Evolutionary conservation across 1,140 invertebrate species (phyloP).

Genomic region (Halyomorpha halys): DNA sequence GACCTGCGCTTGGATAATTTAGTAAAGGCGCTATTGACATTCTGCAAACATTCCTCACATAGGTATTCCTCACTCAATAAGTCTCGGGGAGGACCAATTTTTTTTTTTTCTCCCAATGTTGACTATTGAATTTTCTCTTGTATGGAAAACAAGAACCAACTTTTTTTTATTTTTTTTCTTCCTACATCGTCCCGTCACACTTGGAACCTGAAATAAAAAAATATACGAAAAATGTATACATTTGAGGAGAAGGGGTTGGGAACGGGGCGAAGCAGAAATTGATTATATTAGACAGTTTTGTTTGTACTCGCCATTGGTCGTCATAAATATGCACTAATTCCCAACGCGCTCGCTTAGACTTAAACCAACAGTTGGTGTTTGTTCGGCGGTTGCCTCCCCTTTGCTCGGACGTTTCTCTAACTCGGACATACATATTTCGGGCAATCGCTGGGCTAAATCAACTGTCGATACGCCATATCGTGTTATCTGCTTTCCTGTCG

Average conservation of each 20-base stretch:
- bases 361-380: slow-evolving; percentile 4
- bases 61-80: too few species aligned
- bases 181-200: not conserved
- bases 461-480: not conserved
- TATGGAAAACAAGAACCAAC: too few species aligned
- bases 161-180: slow-evolving; percentile 4
- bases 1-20: too few species aligned
- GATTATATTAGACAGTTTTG: slow-evolving; percentile 8
- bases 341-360: not conserved
- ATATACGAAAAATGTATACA: slow-evolving; percentile 11
- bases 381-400: not conserved
- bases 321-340: slow-evolving; percentile 11
- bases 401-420: not conserved
- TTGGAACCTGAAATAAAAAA: not conserved
- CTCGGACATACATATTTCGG: not conserved
- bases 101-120: too few species aligned
- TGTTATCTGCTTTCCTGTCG: not conserved
- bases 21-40: too few species aligned
- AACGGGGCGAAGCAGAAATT: too few species aligned
- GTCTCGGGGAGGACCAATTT: too few species aligned
- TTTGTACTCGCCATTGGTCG: not conserved
- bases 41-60: too few species aligned
- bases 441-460: not conserved
- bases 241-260: not conserved
- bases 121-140: too few species aligned